Conservation (phyloP, 1,140 invertebrate genomes). For the Drosophila ironensis region DNA sequence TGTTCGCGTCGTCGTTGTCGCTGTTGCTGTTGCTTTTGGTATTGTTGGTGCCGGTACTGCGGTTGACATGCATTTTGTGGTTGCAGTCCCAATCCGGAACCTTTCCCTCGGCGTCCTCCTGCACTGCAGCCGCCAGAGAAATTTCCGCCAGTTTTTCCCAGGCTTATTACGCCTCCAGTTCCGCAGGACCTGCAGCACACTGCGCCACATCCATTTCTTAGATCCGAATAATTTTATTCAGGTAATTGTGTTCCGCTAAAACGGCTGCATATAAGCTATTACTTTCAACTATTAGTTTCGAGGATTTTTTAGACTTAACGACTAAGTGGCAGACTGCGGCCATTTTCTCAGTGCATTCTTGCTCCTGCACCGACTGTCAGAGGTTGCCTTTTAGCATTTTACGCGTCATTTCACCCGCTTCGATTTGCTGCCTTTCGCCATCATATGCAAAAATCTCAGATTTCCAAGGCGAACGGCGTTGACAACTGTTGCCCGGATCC, state of each 20-base stretch:
- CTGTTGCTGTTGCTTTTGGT: neutral
- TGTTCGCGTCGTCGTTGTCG: conserved; percentile 8
- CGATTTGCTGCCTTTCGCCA: conserved; percentile 41
- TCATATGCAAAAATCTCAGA: conserved; percentile 34
- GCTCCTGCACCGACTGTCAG: neutral
- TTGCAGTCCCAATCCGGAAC: conserved; percentile 25
- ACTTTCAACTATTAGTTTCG: neutral
- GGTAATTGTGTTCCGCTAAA: no score
- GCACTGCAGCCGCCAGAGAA: neutral
- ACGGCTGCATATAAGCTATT: neutral
- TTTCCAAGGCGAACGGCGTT: conserved; percentile 21
- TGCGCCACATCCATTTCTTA: no score
- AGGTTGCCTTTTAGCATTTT: conserved; percentile 47
- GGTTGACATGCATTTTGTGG: conserved; percentile 71
- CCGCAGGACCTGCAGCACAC: neutral
- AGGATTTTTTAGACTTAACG: neutral
- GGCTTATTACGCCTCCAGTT: conserved; percentile 18
- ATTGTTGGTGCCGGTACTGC: conserved; percentile 26
- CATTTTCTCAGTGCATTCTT: neutral
- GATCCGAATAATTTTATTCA: no score
- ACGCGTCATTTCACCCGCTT: conserved; percentile 65
- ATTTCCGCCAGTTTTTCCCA: conserved; percentile 16
- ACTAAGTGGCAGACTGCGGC: no score
- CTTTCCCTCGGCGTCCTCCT: conserved; percentile 1
- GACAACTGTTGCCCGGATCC: conserved; percentile 53